phyloP scores from a whole-genome alignment of 2,797 vertebrate species.

The Neopelma chrysocephalum region DNA sequence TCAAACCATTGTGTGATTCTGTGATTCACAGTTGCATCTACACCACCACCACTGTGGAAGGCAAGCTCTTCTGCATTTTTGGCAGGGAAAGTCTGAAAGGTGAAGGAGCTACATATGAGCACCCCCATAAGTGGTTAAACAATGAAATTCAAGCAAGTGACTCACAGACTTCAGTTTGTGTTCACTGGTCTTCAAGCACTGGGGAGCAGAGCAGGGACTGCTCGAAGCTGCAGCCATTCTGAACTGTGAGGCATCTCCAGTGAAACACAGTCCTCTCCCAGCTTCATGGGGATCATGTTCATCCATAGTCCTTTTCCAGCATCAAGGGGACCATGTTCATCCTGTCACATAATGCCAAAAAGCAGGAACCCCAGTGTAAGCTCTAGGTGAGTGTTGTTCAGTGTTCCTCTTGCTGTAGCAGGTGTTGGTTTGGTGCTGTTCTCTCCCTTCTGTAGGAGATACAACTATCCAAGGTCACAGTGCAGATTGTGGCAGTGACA shows the following conservation, averaged over 20 bases:
- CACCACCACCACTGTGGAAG: neutral
- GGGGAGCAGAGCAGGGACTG: neutral
- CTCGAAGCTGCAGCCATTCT: neutral
- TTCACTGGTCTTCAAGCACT: neutral
- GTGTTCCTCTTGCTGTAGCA: neutral
- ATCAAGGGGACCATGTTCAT: neutral
- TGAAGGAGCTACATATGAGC: neutral
- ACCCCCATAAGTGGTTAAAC: neutral
- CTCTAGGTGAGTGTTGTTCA: neutral
- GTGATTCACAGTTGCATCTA: neutral
- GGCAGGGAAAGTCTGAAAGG: neutral
- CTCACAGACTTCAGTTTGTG: neutral
- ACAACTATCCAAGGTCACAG: neutral
- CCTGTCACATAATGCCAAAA: neutral
- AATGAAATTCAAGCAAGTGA: neutral
- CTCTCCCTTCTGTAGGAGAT: neutral
- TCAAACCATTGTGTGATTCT: neutral
- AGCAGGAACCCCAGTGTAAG: neutral
- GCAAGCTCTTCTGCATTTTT: neutral
- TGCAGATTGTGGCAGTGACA: neutral
- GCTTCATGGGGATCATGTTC: neutral
- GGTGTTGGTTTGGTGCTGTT: neutral
- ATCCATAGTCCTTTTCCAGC: neutral
- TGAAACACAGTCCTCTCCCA: accelerated
- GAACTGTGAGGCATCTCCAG: neutral